phyloP scores from a whole-genome alignment of 1,140 invertebrate species.

The Polypedilum pembai region DNA sequence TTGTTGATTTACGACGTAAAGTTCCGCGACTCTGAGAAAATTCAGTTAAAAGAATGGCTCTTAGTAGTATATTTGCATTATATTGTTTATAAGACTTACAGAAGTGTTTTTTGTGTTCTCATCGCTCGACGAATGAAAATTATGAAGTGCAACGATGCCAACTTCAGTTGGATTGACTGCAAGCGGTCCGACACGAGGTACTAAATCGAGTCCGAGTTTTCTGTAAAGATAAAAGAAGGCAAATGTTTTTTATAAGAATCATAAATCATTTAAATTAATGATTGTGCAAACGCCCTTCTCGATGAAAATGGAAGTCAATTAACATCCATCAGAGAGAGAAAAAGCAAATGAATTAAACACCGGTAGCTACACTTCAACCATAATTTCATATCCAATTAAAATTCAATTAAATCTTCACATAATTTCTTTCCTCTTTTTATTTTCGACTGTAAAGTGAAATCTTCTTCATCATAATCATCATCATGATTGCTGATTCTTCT shows the following conservation, averaged over 20 bases:
- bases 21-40: conserved; percentile 55
- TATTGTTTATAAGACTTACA: conserved; percentile 45
- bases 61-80: conserved; percentile 24
- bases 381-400: conserved; percentile 22
- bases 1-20: conserved; percentile 55
- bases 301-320: conserved; percentile 28
- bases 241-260: conserved; percentile 30
- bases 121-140: conserved; percentile 75
- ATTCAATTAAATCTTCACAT: not conserved
- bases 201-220: conserved; percentile 83
- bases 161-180: conserved; percentile 82
- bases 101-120: conserved; percentile 69
- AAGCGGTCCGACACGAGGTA: conserved; percentile 75
- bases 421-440: not conserved
- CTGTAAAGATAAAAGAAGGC: conserved; percentile 52
- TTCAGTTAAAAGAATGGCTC: conserved; percentile 23
- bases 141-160: conserved; percentile 80
- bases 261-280: conserved; percentile 29
- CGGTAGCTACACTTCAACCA: not conserved
- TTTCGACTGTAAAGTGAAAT: not conserved
- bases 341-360: not conserved
- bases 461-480: conserved; percentile 17
- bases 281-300: conserved; percentile 36
- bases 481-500: not conserved
- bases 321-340: not conserved